These are phyloP conservation scores for Orbicella faveolata DNA, from an alignment of 64 coral and sea anemone genomes.

Conservation along the genomic window DNA sequence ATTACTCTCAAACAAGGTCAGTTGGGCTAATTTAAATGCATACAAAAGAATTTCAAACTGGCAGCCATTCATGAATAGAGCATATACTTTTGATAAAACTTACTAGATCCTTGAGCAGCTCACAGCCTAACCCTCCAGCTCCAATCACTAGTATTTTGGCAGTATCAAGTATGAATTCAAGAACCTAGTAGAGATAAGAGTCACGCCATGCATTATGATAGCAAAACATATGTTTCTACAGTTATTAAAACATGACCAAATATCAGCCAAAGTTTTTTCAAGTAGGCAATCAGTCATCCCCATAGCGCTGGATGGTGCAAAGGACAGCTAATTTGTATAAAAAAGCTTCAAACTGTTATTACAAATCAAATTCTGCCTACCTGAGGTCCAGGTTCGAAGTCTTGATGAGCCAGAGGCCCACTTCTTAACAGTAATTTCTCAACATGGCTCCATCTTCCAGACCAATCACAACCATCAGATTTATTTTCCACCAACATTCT, in stretches of 20 bases:
- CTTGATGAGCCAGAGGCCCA: slow-evolving; percentile 90
- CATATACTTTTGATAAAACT: not conserved
- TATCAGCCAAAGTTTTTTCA: no score
- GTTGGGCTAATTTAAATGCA: no score
- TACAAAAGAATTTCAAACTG: no score
- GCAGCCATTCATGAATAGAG: no score
- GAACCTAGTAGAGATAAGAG: slow-evolving; percentile 51
- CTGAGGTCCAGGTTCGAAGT: slow-evolving; percentile 95
- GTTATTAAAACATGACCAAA: no score
- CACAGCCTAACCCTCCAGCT: slow-evolving; percentile 97
- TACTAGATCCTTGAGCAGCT: slow-evolving; percentile 97
- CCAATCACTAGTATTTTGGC: slow-evolving; percentile 94
- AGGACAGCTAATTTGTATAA: no score
- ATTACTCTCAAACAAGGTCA: no score
- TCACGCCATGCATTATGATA: no score
- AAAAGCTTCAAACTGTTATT: no score
- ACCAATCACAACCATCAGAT: slow-evolving; percentile 52
- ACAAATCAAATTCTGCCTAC: slow-evolving; percentile 4
- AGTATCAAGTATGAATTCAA: slow-evolving; percentile 84
- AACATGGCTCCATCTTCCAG: slow-evolving; percentile 91
- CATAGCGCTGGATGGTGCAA: no score
- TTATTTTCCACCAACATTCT: slow-evolving; percentile 79
- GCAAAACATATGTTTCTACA: no score
- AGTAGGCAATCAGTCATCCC: no score
- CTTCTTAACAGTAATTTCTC: slow-evolving; percentile 78